Percentiles rank a stretch among this genome's conserved stretches.
Conservation (phyloP, 2,797 vertebrate genomes). For the Gallinago stenura region DNA sequence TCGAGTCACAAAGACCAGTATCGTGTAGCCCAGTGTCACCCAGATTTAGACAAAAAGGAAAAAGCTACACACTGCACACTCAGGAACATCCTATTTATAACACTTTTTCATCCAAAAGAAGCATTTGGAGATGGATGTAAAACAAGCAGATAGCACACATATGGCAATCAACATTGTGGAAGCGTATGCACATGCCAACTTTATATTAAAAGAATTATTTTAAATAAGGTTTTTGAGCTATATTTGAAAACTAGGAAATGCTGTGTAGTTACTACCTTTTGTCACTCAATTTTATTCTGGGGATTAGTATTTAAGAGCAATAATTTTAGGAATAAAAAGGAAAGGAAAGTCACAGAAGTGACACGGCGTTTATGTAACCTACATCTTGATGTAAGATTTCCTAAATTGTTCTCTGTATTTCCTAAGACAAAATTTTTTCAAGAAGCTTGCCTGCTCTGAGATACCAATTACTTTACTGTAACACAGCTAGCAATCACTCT, state of each 20-base stretch:
- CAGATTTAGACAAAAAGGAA: background rate
- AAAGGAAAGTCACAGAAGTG: too few relatives aligned
- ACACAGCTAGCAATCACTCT: conserved; percentile 34
- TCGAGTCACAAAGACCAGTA: background rate
- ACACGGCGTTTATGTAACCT: background rate
- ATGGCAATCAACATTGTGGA: background rate
- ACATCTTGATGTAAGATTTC: background rate
- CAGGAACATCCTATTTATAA: background rate
- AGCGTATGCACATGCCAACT: background rate
- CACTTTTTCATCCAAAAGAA: background rate
- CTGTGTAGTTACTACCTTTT: background rate
- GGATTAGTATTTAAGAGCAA: background rate
- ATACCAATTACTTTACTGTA: conserved; percentile 6
- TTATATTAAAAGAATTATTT: background rate
- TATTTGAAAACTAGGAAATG: conserved; percentile 37
- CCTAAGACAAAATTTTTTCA: background rate
- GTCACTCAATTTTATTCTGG: background rate
- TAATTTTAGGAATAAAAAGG: background rate
- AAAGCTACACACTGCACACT: background rate
- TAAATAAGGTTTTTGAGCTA: background rate
- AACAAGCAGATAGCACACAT: background rate
- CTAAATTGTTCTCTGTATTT: background rate
- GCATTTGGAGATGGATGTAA: background rate
- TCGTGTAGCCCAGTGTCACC: background rate
- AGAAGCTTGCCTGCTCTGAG: background rate